Evolutionary conservation across 2,888 invertebrate species (phyloP).

Genomic region (Linyphia triangularis): DNA sequence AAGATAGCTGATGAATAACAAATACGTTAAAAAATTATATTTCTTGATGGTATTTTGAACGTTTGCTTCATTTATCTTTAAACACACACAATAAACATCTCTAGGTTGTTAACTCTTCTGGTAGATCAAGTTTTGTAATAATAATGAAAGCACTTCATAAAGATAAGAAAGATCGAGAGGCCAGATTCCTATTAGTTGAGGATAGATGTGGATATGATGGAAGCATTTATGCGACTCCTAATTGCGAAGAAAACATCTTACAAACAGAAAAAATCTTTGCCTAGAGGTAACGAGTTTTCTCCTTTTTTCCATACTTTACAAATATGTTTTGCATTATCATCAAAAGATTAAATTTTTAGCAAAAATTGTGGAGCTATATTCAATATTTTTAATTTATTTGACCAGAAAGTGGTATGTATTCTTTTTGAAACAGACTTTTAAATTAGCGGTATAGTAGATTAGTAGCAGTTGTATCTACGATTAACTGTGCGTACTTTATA

Average conservation of each 20-base stretch:
- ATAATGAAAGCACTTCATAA: no score
- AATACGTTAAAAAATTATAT: no score
- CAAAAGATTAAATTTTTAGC: slow-evolving; percentile 6
- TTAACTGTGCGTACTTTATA: no score
- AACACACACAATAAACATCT: no score
- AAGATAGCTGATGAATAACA: no score
- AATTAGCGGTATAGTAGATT: no score
- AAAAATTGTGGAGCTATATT: background rate
- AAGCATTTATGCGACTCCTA: slow-evolving; percentile 62
- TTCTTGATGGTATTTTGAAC: no score
- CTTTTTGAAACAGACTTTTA: no score
- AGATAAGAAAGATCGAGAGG: slow-evolving; percentile 36
- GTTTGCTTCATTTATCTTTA: no score
- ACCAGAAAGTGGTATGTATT: no score
- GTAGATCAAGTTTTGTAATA: slow-evolving; percentile 46
- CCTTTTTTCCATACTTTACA: slow-evolving; percentile 20
- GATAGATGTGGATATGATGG: slow-evolving; percentile 60
- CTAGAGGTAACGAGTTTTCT: slow-evolving; percentile 65
- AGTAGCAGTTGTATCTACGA: no score
- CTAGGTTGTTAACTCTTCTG: slow-evolving; percentile 6
- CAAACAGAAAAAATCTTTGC: slow-evolving; percentile 38
- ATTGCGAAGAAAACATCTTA: slow-evolving; percentile 66
- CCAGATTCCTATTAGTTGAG: slow-evolving; percentile 63
- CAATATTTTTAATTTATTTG: no score
- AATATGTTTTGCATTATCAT: slow-evolving; percentile 29